Conservation (phyloP, 2,113 vertebrate species). For the Pelodiscus sinensis region DNA sequence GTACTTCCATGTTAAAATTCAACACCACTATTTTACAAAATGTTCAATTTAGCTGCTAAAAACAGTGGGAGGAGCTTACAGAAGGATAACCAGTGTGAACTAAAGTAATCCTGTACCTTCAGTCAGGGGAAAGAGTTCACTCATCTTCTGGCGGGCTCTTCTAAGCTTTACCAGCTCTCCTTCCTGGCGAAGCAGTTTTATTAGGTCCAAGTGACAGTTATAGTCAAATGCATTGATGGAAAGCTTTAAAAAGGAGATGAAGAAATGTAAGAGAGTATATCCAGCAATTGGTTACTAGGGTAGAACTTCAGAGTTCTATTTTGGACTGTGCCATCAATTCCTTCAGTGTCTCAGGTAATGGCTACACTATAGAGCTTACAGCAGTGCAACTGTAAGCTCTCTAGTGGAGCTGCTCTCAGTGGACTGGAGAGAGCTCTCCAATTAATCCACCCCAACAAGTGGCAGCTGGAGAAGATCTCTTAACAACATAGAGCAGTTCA, state of each 20-base stretch:
- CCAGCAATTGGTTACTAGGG: neutral
- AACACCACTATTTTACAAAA: fast-evolving
- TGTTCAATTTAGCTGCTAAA: fast-evolving
- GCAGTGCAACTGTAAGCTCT: no score
- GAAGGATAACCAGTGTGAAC: fast-evolving
- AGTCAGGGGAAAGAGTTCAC: constrained; percentile 93
- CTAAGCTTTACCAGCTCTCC: constrained; percentile 88
- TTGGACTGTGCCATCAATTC: neutral
- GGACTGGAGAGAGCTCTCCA: no score
- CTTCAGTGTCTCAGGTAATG: neutral
- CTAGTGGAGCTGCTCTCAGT: no score
- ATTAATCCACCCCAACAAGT: no score
- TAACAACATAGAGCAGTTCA: no score
- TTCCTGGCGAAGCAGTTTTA: constrained; percentile 92
- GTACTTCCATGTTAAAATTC: fast-evolving
- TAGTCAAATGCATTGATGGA: constrained; percentile 97
- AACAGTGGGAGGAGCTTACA: fast-evolving
- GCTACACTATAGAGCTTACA: no score
- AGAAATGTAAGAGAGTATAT: fast-evolving
- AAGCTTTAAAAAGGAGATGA: constrained; percentile 75
- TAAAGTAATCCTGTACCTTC: constrained; percentile 82
- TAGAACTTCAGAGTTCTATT: neutral
- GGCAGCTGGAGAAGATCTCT: no score
- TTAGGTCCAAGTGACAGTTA: constrained; percentile 95
- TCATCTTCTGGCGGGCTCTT: constrained; percentile 95